phyloP scores from a whole-genome alignment of 1,140 invertebrate species.

The Scaptomyza pallida region DNA sequence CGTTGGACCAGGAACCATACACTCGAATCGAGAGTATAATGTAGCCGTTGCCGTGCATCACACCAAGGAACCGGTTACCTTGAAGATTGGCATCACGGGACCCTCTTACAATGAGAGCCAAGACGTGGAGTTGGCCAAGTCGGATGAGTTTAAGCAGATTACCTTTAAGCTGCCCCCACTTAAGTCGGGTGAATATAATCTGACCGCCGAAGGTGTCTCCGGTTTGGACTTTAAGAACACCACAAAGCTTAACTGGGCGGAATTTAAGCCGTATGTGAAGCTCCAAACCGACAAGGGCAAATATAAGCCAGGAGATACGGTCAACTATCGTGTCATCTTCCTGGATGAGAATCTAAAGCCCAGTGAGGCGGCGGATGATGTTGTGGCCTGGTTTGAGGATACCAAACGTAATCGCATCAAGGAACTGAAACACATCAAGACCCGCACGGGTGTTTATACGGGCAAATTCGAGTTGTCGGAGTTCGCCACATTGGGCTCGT shows the following conservation, averaged over 20 bases:
- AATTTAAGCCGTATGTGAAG: constrained; percentile 88
- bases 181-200: constrained; percentile 90
- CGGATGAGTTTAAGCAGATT: constrained; percentile 87
- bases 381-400: constrained; percentile 74
- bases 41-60: constrained; percentile 89
- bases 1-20: constrained; percentile 91
- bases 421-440: constrained; percentile 89
- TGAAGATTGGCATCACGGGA: constrained; percentile 90
- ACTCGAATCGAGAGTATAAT: constrained; percentile 93
- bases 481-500: constrained; percentile 93
- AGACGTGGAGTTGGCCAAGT: constrained; percentile 87
- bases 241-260: constrained; percentile 94
- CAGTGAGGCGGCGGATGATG: constrained; percentile 89
- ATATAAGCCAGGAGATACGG: constrained; percentile 94
- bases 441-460: constrained; percentile 90
- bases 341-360: constrained; percentile 90
- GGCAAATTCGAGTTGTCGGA: constrained; percentile 90
- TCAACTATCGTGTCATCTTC: constrained; percentile 94
- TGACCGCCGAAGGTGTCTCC: constrained; percentile 89
- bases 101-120: constrained; percentile 89
- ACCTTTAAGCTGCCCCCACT: constrained; percentile 91
- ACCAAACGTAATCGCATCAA: constrained; percentile 86
- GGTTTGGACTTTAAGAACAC: constrained; percentile 96
- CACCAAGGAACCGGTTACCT: constrained; percentile 86
- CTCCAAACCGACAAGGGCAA: constrained; percentile 97